Conservation (phyloP, 2,797 vertebrate genomes). For the Crenuchus spilurus region DNA sequence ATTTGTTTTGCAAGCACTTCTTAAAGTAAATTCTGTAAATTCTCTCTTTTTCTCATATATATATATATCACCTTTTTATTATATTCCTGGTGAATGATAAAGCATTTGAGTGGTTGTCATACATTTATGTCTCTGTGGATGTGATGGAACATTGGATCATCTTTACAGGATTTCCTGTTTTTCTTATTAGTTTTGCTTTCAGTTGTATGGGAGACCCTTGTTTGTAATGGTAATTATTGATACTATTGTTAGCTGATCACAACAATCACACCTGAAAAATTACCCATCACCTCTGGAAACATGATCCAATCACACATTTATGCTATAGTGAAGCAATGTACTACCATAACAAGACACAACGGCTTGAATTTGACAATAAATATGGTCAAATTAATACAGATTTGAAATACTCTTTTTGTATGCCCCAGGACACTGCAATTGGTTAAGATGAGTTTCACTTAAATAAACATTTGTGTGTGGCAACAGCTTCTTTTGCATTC, state of each 20-base stretch:
- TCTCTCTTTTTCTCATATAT: conserved; percentile 54
- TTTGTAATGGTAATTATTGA: conserved; percentile 25
- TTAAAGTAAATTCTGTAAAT: conserved; percentile 40
- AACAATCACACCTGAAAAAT: conserved; percentile 2
- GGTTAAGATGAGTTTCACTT: neutral
- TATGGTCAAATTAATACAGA: conserved; percentile 44
- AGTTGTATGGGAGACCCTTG: conserved; percentile 12
- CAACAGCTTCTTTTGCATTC: conserved; percentile 43
- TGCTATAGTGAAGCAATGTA: neutral
- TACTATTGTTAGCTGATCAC: conserved; percentile 29
- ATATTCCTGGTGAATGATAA: conserved; percentile 23
- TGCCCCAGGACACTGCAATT: conserved; percentile 23
- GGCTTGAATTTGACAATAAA: conserved; percentile 62
- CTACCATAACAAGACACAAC: neutral
- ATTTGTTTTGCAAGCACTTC: conserved; percentile 48
- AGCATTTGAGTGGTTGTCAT: conserved; percentile 25
- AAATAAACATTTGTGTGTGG: conserved; percentile 39
- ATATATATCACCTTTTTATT: conserved; percentile 23
- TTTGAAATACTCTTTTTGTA: conserved; percentile 67
- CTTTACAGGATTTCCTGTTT: conserved; percentile 38
- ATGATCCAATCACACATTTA: conserved; percentile 12
- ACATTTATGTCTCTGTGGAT: conserved; percentile 42
- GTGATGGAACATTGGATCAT: conserved; percentile 23
- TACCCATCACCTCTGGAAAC: neutral
- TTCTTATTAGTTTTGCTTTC: conserved; percentile 14